A percentile compares a stretch with the other conserved stretches of the same genome.
Conservation (phyloP, 2,888 invertebrate genomes). For the Eupithecia tripunctaria region DNA sequence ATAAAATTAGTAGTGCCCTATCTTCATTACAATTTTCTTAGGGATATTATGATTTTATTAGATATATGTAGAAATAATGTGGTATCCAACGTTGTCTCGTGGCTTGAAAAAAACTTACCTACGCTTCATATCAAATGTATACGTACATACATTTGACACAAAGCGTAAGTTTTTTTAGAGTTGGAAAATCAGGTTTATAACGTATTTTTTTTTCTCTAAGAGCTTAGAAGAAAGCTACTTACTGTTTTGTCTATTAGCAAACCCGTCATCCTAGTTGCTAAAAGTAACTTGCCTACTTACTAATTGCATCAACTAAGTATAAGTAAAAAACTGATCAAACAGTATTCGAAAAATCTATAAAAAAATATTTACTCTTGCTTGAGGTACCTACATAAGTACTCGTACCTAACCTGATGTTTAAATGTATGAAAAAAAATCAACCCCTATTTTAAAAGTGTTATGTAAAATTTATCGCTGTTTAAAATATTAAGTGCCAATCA, state of each 20-base stretch:
- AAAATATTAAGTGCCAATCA: conserved; percentile 27
- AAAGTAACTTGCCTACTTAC: neutral
- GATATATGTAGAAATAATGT: too few species aligned
- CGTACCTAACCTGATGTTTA: neutral
- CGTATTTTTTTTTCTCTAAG: neutral
- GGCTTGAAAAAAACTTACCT: neutral
- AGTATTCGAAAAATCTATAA: neutral
- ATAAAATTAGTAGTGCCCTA: too few species aligned
- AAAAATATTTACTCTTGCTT: neutral
- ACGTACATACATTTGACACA: too few species aligned
- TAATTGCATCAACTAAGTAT: neutral
- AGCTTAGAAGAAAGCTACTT: neutral
- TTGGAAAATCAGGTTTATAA: neutral
- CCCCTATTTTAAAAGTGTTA: neutral
- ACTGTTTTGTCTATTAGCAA: neutral
- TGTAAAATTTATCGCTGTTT: conserved; percentile 9
- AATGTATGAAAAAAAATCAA: neutral
- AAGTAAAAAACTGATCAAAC: neutral
- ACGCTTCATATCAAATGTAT: neutral
- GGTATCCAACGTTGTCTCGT: too few species aligned
- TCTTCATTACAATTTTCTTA: neutral
- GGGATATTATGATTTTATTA: neutral
- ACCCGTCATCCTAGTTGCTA: neutral
- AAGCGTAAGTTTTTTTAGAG: too few species aligned
- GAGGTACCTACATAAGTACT: neutral